Evolutionary conservation across 2,888 invertebrate genomes (phyloP), one percentile per base, ranked within the genome.

Genomic region (Polydrusus tereticollis): DNA sequence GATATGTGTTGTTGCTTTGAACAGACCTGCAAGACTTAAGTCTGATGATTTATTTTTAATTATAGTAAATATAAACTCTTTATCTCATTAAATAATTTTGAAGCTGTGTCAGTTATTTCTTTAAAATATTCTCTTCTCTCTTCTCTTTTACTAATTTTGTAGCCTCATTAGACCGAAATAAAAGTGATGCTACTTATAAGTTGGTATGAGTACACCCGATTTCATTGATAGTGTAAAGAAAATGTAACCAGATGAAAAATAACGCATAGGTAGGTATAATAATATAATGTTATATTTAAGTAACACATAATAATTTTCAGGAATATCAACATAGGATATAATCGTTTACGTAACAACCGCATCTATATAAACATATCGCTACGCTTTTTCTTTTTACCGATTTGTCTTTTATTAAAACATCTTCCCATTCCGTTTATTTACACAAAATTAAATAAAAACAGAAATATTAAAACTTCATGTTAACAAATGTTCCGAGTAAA

Each of bases 321-420:
- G 76, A 79, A 77, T 68, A 78, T 79, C 78, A 79, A 79, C 79
- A 79, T 73, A 72, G 79, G 79, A 78, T 77, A 79, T 77, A 66
- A 77, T 77, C 76, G 78, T 79, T 79, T 78, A 77, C 75, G 74
- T 78, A 79, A 78, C 76, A 75, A 67, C 72, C 52, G 52, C 69
- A 74, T 73, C n/a, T n/a, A 47, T 29, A 60, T 71, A 65, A 73
- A 70, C 67, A 73, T 58, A 38, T 60, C 45, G 43, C 23, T 60
- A 68, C n/a, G n/a, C 65, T 69, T 73, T 73, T 66, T 66, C 63
- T 73, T 73, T 73, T 70, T 63, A 73, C 78, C 77, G 77, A 79
- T 79, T 77, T 78, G 78, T 78, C 75, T 77, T 76, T 77, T 74
- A 77, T 78, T 78, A 77, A 76, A 77, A 78, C 77, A 77, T 76